Evolutionary conservation across 1,140 invertebrate genomes (phyloP), one percentile per base, ranked within the genome.

Genomic region (Lepidostoma basale): DNA sequence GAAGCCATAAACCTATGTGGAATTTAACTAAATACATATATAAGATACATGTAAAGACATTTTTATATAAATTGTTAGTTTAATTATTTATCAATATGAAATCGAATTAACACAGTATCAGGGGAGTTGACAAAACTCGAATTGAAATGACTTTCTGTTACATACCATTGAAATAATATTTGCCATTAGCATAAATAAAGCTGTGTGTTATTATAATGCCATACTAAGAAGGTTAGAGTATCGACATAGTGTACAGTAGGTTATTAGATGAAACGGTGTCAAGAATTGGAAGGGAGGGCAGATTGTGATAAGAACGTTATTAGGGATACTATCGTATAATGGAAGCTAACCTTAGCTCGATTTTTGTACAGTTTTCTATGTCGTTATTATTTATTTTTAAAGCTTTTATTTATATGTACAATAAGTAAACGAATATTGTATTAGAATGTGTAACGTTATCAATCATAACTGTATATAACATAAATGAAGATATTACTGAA

Each of bases 281-380:
- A 30, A 56, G 52, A 30, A n/a, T 56, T 16, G 25, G 33, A 56
- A n/a, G 6, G 14, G 33, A 26, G 25, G 20, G n/a, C 3, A 28
- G 52, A 56, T 18, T 49, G 45, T 49, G 45, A 23, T 23, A 49
- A 23, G 45, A 23, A n/a, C 25, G 45, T 49, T n/a, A n/a, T n/a
- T n/a, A n/a, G n/a, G n/a, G n/a, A 49, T 4, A 49, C 22, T 49
- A 49, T 10, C 45, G 20, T 23, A 20, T 30, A 20, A 54, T 12
- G n/a, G 49, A 16, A 54, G 47, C 18, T 54, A 28, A 28, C 49
- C 1, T 54, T 3, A 49, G 12, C 49, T 26, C 26, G 49, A 59
- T 25, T 59, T 59, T 59, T 59, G 54, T 59, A 59, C 54, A 59
- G 54, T 59, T 59, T 59, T 59, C 54, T 59, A 59, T 59, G 54